Evolutionary conservation across 92 coral and sea anemone species (phyloP), one percentile per base, ranked within the genome.

Genomic region (Zoanthus sansibaricus): DNA sequence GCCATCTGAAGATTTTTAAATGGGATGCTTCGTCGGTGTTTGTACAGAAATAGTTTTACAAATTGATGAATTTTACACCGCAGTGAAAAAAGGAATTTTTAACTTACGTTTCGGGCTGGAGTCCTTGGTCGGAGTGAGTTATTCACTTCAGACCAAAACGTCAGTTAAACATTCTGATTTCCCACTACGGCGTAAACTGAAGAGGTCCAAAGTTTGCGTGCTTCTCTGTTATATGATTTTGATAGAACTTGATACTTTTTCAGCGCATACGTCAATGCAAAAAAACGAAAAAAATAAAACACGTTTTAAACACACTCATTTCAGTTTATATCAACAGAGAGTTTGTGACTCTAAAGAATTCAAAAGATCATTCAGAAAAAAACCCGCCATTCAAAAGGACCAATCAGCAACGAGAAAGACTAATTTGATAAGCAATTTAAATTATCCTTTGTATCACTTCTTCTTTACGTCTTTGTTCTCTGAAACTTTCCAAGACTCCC

Each of bases 401-500:
- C 70, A 78, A 78, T 78, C 51, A 78, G 48, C 25, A 20, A 12
- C 8, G 5, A n/a, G 68, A 37, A 37, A 58, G 56, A 14, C 30
- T 58, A 55, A 55, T 5, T 55, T 55, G 42, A 78, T n/a, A 25
- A 78, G 56, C 14, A 17, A 21, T 12, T 55, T 78, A 25, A 33
- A 11, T 5, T 55, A 13, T 33, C 42, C 32, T 74, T 47, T 47
- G 15, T 47, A 14, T 47, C 20, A 47, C 46, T n/a, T 21, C 25
- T 45, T 15, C 83, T 6, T 67, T 6, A 21, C 32, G 15, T 21
- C 51, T 30, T 78, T 78, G 83, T 78, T 12, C 7, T 55, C 55
- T 21, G 32, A 56, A 58, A 14, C 71, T 30, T n/a, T 58, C 54
- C 9, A 32, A 16, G 49, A 45, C 71, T 78, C 83, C 83, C 83